Evolutionary conservation across 1,140 invertebrate genomes (phyloP).

Genomic region (Mizuhopecten yessoensis): DNA sequence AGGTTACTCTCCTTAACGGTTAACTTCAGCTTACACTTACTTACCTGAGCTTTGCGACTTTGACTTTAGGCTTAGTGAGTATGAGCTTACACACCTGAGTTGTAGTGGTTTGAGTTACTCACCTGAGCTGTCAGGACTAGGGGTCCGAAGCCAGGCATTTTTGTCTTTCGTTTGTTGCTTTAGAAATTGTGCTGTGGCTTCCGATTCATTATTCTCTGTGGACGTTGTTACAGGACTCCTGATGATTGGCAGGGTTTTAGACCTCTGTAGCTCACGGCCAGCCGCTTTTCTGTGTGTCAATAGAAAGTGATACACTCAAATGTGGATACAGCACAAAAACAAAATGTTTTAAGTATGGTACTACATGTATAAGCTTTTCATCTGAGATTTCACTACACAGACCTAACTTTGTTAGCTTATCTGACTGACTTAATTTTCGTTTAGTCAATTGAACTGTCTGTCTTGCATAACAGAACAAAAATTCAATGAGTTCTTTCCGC

Average conservation of each 20-base stretch:
- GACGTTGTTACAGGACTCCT: slow-evolving; percentile 45
- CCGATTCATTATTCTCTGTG: slow-evolving; percentile 44
- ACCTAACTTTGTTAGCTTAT: too few species aligned
- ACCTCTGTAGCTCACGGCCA: slow-evolving; percentile 64
- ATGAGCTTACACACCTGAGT: background rate
- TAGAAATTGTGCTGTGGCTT: slow-evolving; percentile 37
- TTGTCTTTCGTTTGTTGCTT: background rate
- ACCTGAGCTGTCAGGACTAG: slow-evolving; percentile 60
- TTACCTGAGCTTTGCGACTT: background rate
- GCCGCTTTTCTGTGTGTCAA: background rate
- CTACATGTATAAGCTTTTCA: too few species aligned
- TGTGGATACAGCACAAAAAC: background rate
- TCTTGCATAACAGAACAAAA: too few species aligned
- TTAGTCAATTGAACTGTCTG: too few species aligned
- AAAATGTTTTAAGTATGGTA: background rate
- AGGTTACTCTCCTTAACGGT: too few species aligned
- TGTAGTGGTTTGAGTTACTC: background rate
- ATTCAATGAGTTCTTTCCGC: too few species aligned
- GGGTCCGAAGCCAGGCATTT: background rate
- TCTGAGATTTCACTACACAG: too few species aligned
- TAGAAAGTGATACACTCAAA: background rate
- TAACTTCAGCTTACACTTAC: too few species aligned
- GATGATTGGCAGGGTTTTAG: slow-evolving; percentile 69
- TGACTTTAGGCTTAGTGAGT: background rate
- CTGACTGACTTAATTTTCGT: too few species aligned